Evolutionary conservation across 2,888 invertebrate species (phyloP).

Genomic region (Vandiemenella viatica): DNA sequence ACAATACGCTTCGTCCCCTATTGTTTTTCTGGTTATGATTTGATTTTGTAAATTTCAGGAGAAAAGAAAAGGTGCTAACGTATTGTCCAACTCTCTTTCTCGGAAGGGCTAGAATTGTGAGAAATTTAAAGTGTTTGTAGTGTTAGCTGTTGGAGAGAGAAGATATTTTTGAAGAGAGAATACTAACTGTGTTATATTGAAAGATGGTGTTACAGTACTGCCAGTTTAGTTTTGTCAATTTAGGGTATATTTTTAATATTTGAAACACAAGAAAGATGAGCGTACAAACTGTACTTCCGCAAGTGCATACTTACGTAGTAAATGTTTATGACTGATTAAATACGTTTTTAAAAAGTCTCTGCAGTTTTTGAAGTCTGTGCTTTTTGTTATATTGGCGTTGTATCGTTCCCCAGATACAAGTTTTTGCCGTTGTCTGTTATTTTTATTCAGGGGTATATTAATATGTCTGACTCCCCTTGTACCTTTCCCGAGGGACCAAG

Average conservation of each 20-base stretch:
- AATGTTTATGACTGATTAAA: no score
- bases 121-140: background rate
- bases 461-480: no score
- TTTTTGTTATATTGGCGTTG: no score
- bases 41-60: background rate
- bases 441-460: no score
- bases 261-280: constrained; percentile 4
- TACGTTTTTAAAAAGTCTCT: no score
- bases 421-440: no score
- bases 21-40: no score
- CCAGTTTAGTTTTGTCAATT: constrained; percentile 7
- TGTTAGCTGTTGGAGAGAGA: constrained; percentile 5
- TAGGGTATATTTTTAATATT: constrained; percentile 11
- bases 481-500: background rate
- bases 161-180: constrained; percentile 7
- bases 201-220: constrained; percentile 9
- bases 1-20: constrained; percentile 4
- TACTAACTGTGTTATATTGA: constrained; percentile 6
- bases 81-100: constrained; percentile 1
- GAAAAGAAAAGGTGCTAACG: constrained; percentile 8
- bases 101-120: background rate
- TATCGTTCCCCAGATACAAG: no score
- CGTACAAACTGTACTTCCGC: constrained; percentile 4
- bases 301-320: constrained; percentile 11
- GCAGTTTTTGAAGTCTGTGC: no score